Evolutionary conservation across 2,113 vertebrate species (phyloP).

Genomic region (Pontoporia blainvillei): DNA sequence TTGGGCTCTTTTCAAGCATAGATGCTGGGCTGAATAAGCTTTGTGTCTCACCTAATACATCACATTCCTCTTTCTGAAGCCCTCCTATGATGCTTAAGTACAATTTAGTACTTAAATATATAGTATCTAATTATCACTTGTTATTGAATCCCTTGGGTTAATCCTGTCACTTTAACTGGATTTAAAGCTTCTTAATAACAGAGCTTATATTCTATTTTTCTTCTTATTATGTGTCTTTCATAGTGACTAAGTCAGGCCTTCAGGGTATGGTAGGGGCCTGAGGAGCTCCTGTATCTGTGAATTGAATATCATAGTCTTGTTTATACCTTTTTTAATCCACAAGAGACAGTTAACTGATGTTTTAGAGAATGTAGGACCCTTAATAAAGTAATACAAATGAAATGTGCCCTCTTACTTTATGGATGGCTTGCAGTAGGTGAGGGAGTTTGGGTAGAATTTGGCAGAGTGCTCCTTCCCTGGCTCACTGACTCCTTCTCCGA

Average conservation of each 20-base stretch:
- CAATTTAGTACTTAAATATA: not conserved
- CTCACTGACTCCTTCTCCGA: not conserved
- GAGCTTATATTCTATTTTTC: not conserved
- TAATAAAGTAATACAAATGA: not conserved
- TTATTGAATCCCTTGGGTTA: not conserved
- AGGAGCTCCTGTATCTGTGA: not conserved
- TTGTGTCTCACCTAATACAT: not conserved
- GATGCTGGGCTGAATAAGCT: not conserved
- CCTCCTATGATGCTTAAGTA: not conserved
- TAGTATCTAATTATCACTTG: not conserved
- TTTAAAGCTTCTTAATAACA: not conserved
- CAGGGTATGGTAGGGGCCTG: not conserved
- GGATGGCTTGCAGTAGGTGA: not conserved
- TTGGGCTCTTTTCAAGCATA: not conserved
- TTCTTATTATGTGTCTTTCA: not conserved
- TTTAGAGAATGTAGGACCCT: not conserved
- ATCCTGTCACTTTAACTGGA: not conserved
- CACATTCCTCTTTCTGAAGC: not conserved
- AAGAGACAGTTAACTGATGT: not conserved
- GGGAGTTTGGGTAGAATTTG: not conserved
- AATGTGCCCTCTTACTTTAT: not conserved
- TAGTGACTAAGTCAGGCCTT: not conserved
- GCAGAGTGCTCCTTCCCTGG: not conserved
- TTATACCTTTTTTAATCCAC: not conserved
- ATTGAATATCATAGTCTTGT: not conserved